Conservation (phyloP, 2,113 vertebrate genomes). For the Pleuronectes platessa region DNA sequence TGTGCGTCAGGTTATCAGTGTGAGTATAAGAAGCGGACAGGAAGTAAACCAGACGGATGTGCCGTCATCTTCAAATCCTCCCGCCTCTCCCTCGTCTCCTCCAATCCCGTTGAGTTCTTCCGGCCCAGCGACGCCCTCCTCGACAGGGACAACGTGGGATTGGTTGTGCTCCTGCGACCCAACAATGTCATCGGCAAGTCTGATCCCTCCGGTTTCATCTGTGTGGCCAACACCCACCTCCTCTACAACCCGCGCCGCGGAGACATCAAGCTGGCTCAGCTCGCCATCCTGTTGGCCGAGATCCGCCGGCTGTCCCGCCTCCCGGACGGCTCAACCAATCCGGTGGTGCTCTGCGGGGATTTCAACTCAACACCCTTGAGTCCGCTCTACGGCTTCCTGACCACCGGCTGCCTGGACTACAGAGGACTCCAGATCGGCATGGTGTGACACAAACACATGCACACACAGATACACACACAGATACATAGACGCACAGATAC, state of each 20-base stretch:
- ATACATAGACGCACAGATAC: too few species aligned
- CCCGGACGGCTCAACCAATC: conserved; percentile 83
- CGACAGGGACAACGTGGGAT: conserved; percentile 95
- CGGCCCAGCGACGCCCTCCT: conserved; percentile 87
- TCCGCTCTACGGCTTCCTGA: conserved; percentile 92
- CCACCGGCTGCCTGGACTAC: conserved; percentile 88
- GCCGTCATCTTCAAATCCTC: conserved; percentile 90
- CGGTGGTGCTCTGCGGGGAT: conserved; percentile 93
- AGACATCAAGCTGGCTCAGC: conserved; percentile 94
- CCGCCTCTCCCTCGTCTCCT: conserved; percentile 88
- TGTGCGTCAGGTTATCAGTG: conserved; percentile 88
- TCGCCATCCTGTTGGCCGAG: conserved; percentile 95
- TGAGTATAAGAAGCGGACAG: conserved; percentile 94
- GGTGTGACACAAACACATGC: conserved; percentile 71
- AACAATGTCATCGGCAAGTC: neutral
- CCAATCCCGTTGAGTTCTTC: conserved; percentile 91
- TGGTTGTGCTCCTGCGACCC: conserved; percentile 89
- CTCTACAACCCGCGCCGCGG: conserved; percentile 95
- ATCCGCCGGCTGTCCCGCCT: conserved; percentile 83
- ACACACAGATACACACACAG: too few species aligned
- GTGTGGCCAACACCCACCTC: conserved; percentile 95
- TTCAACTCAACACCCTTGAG: conserved; percentile 95
- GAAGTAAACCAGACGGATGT: conserved; percentile 93
- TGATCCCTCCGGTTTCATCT: conserved; percentile 71
- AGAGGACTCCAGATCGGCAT: conserved; percentile 87